Conservation (phyloP, 2,113 vertebrate genomes). For the Takifugu flavidus region DNA sequence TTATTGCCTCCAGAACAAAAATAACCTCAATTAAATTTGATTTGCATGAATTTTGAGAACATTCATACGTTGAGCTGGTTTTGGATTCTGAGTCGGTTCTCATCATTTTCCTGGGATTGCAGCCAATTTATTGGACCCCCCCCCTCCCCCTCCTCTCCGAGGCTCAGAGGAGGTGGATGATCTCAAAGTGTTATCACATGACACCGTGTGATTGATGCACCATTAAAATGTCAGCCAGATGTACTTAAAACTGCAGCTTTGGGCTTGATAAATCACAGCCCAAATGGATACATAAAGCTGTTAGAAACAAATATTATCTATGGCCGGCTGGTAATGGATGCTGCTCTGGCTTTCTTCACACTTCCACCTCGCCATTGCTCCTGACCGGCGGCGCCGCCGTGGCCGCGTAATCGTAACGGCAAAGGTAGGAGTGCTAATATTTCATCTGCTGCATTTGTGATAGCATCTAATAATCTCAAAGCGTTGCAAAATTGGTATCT, state of each 20-base stretch:
- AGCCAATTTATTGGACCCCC: constrained; percentile 65
- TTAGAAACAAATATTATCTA: constrained; percentile 68
- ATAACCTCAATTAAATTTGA: constrained; percentile 63
- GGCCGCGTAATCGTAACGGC: constrained; percentile 71
- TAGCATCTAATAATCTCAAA: constrained; percentile 81
- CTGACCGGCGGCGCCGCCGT: constrained; percentile 13
- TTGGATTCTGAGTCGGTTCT: constrained; percentile 67
- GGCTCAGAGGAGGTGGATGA: constrained; percentile 50
- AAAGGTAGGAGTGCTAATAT: constrained; percentile 79
- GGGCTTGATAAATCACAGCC: constrained; percentile 67
- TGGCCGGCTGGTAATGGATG: constrained; percentile 60
- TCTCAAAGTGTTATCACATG: constrained; percentile 70
- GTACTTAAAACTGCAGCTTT: constrained; percentile 66
- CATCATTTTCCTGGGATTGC: constrained; percentile 64
- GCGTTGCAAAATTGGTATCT: constrained; percentile 78
- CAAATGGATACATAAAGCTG: constrained; percentile 70
- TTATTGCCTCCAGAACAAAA: constrained; percentile 54
- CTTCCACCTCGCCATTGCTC: constrained; percentile 9
- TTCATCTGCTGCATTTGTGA: constrained; percentile 75
- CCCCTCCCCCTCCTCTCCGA: background rate
- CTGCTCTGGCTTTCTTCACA: constrained; percentile 45
- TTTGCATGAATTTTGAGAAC: constrained; percentile 69
- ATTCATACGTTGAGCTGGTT: constrained; percentile 65
- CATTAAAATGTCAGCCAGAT: constrained; percentile 70
- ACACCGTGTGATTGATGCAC: constrained; percentile 65